Conservation (phyloP, 1,140 invertebrate species). For the Solenopsis invicta region DNA sequence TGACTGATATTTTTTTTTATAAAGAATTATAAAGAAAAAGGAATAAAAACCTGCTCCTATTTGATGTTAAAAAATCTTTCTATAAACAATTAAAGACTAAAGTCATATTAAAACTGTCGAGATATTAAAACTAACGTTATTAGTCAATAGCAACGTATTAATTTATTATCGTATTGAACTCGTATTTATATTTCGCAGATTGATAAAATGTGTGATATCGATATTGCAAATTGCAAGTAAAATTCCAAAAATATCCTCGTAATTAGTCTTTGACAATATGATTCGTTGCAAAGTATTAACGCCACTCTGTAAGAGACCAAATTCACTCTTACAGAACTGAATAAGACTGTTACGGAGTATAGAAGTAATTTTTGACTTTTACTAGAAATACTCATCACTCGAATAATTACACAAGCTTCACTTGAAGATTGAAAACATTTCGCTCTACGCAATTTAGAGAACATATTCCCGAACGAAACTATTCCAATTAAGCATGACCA, state of each 20-base stretch:
- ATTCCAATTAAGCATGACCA: background rate
- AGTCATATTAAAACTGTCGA: background rate
- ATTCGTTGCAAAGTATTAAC: background rate
- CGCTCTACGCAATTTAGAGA: no score
- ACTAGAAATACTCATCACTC: no score
- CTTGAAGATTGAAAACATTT: no score
- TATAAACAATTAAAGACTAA: background rate
- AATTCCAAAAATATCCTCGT: background rate
- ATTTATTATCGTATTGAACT: background rate
- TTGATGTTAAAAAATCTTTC: constrained; percentile 9
- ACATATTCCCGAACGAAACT: background rate
- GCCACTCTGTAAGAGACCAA: no score
- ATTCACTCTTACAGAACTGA: no score
- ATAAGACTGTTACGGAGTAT: no score
- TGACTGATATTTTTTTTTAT: background rate
- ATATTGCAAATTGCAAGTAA: background rate
- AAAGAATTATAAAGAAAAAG: background rate
- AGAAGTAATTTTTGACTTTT: no score
- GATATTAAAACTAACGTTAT: background rate
- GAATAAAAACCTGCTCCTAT: background rate
- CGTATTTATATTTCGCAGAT: background rate
- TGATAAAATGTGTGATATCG: background rate
- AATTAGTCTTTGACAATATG: background rate
- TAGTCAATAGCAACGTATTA: background rate
- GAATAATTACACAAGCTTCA: no score